phyloP scores from a whole-genome alignment of 53 echinoderm and acorn worm species.

The Apostichopus leukothele region DNA sequence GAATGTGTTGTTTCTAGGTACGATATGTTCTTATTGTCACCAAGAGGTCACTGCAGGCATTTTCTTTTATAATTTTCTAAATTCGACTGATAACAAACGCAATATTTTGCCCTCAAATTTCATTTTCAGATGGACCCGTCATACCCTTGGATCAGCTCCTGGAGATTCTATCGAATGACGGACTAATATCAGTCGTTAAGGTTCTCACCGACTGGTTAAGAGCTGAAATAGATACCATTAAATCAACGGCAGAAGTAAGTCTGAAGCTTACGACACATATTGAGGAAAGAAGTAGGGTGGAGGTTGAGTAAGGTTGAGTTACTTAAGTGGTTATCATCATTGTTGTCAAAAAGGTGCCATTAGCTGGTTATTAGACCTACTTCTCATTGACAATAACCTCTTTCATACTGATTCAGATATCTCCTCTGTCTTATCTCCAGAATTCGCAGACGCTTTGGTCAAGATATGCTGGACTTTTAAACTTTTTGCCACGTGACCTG shows the following conservation, averaged over 20 bases:
- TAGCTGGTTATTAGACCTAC: too few species aligned
- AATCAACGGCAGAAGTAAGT: constrained; percentile 89
- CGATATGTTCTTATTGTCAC: too few species aligned
- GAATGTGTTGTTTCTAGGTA: too few species aligned
- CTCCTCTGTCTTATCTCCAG: constrained; percentile 41
- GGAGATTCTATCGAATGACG: constrained; percentile 74
- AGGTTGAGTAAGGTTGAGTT: not conserved
- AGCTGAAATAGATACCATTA: constrained; percentile 84
- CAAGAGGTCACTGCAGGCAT: too few species aligned
- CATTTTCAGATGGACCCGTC: constrained; percentile 11
- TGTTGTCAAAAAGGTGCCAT: too few species aligned
- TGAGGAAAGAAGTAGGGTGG: not conserved
- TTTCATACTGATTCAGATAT: too few species aligned
- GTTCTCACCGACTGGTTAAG: constrained; percentile 96
- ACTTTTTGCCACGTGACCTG: constrained; percentile 74
- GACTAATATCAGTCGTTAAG: constrained; percentile 81
- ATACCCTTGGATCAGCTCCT: constrained; percentile 61
- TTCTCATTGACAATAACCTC: too few species aligned
- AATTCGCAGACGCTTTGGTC: constrained; percentile 93
- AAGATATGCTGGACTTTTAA: constrained; percentile 73
- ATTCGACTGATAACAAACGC: too few species aligned
- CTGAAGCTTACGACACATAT: not conserved
- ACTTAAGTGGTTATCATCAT: too few species aligned
- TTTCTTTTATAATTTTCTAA: too few species aligned
- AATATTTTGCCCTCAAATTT: too few species aligned